Evolutionary conservation across 2,888 invertebrate species (phyloP).

Genomic region (Zygothrica quintamaculata): DNA sequence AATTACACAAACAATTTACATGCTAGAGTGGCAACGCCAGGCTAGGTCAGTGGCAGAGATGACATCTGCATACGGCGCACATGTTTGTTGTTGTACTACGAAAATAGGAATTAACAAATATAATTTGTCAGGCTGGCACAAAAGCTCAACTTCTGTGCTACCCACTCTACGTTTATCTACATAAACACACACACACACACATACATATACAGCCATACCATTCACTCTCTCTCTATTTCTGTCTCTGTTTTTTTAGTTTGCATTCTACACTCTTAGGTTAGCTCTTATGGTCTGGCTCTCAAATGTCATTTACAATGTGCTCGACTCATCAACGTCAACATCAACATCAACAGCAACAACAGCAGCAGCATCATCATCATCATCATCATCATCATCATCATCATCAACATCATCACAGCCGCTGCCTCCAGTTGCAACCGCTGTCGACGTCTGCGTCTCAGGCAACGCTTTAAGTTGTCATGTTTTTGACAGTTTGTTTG

Average conservation of each 20-base stretch:
- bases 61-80: no score
- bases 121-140: slow-evolving; percentile 52
- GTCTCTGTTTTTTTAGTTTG: slow-evolving; percentile 1
- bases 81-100: slow-evolving; percentile 28
- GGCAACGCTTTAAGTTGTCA: slow-evolving; percentile 78
- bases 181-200: slow-evolving; percentile 1
- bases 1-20: slow-evolving; percentile 54
- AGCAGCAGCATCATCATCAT: slow-evolving; percentile 29
- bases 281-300: slow-evolving; percentile 32
- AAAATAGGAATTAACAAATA: slow-evolving; percentile 44
- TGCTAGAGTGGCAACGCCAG: slow-evolving; percentile 22
- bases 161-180: slow-evolving; percentile 5
- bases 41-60: background rate
- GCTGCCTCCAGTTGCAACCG: slow-evolving; percentile 12
- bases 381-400: slow-evolving; percentile 22
- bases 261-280: slow-evolving; percentile 13
- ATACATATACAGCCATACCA: background rate
- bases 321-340: slow-evolving; percentile 73
- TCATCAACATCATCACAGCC: slow-evolving; percentile 22
- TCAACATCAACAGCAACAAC: slow-evolving; percentile 28
- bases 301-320: slow-evolving; percentile 73
- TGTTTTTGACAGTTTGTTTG: slow-evolving; percentile 82
- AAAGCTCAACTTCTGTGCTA: slow-evolving; percentile 25
- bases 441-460: slow-evolving; percentile 50
- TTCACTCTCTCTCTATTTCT: slow-evolving; percentile 7